These are phyloP conservation scores for Danaus chrysippus DNA, from an alignment of 2,888 invertebrate genomes.

Conservation along the genomic window DNA sequence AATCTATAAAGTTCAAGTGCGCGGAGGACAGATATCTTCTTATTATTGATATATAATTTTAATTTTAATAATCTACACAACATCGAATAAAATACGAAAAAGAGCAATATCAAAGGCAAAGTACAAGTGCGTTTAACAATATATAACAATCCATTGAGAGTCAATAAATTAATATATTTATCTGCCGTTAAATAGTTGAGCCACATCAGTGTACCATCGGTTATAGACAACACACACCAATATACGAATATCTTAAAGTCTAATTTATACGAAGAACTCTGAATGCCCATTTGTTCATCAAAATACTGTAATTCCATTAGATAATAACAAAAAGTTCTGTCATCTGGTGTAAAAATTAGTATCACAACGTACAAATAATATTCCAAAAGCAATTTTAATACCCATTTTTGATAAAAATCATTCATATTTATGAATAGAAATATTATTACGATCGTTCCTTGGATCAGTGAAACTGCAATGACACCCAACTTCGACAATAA, in stretches of 20 bases:
- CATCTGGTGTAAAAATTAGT: background rate
- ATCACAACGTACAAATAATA: background rate
- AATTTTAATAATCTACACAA: background rate
- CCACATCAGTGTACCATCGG: background rate
- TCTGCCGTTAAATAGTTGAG: no score
- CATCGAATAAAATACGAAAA: conserved; percentile 2
- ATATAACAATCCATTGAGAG: background rate
- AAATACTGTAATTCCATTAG: conserved; percentile 1
- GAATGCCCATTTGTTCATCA: background rate
- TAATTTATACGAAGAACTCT: conserved; percentile 1
- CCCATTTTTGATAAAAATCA: background rate
- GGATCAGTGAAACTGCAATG: background rate
- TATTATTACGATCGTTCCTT: background rate
- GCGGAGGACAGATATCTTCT: background rate
- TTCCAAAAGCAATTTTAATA: background rate
- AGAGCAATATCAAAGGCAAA: background rate
- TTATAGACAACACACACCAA: background rate
- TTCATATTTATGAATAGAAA: background rate
- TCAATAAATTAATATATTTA: background rate
- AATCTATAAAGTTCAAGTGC: conserved; percentile 1
- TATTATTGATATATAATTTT: background rate
- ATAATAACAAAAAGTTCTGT: background rate
- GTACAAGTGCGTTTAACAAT: background rate
- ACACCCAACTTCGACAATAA: background rate
- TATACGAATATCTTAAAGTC: background rate